phyloP scores from a whole-genome alignment of 2,797 vertebrate genomes.

The Phoebastria nigripes region DNA sequence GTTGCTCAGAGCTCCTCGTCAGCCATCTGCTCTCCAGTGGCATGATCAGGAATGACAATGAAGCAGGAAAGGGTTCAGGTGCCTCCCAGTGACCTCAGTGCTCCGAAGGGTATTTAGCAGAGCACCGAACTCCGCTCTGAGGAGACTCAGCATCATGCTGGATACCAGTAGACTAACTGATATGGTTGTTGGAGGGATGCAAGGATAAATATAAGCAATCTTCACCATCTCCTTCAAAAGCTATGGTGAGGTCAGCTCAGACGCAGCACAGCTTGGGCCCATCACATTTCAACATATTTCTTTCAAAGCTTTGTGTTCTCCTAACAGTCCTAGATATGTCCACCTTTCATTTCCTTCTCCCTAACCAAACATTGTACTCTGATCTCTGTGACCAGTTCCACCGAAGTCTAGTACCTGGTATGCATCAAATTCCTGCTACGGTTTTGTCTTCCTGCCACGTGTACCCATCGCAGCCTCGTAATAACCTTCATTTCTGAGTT shows the following conservation, averaged over 20 bases:
- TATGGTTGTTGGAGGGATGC: background rate
- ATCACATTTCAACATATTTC: background rate
- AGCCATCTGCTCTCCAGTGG: background rate
- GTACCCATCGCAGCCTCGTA: fast-evolving
- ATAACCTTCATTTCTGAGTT: background rate
- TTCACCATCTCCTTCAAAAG: background rate
- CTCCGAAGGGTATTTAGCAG: background rate
- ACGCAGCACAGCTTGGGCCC: background rate
- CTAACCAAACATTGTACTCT: background rate
- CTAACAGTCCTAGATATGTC: background rate
- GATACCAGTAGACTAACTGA: background rate
- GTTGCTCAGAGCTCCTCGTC: background rate
- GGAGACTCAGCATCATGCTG: background rate
- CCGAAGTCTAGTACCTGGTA: background rate
- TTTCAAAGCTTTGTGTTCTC: background rate
- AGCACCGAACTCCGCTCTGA: background rate
- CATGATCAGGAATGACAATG: background rate
- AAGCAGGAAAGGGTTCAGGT: background rate
- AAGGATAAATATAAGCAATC: background rate
- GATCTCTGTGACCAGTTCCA: background rate
- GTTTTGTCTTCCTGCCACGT: background rate
- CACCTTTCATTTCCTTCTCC: background rate
- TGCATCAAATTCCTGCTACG: background rate
- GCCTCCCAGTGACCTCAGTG: background rate
- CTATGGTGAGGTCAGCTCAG: background rate